phyloP scores from a whole-genome alignment of 2,888 invertebrate genomes.

The Acronicta psi region DNA sequence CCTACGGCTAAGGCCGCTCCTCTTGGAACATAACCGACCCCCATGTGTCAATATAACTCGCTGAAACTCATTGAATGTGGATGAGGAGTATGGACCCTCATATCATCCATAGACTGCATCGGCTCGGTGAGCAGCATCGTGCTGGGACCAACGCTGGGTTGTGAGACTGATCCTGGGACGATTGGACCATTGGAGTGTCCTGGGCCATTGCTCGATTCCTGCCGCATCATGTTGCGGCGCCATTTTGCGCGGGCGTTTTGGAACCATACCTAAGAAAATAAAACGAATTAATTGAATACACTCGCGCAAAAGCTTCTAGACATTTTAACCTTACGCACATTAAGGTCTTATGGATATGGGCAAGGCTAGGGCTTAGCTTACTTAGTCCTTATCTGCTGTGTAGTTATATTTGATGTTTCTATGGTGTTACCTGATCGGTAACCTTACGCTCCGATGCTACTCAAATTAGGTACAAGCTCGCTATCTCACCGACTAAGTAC shows the following conservation, averaged over 20 bases:
- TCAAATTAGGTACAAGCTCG: too few relatives aligned
- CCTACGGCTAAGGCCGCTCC: background rate
- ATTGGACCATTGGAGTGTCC: conserved; percentile 69
- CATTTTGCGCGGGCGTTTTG: conserved; percentile 99
- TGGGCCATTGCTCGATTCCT: conserved; percentile 87
- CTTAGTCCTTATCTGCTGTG: too few relatives aligned
- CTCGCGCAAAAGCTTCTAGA: too few relatives aligned
- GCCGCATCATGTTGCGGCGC: conserved; percentile 97
- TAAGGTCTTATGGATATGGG: too few relatives aligned
- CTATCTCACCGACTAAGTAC: too few relatives aligned
- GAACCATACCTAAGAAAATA: conserved; percentile 96
- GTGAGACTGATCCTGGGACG: conserved; percentile 56
- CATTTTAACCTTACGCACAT: too few relatives aligned
- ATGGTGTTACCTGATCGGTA: too few relatives aligned
- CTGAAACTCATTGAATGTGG: conserved; percentile 76
- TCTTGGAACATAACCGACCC: conserved; percentile 23
- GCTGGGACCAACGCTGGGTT: conserved; percentile 62
- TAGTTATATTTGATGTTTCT: too few relatives aligned
- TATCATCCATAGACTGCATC: conserved; percentile 76
- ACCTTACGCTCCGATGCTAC: too few relatives aligned
- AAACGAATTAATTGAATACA: background rate
- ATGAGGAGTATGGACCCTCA: conserved; percentile 80
- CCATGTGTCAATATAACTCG: conserved; percentile 78
- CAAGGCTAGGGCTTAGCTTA: too few relatives aligned
- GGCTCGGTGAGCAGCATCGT: conserved; percentile 73